Evolutionary conservation across 2,113 vertebrate species (phyloP), one percentile per base, ranked within the genome.

Genomic region (Dolichotis patagonum): DNA sequence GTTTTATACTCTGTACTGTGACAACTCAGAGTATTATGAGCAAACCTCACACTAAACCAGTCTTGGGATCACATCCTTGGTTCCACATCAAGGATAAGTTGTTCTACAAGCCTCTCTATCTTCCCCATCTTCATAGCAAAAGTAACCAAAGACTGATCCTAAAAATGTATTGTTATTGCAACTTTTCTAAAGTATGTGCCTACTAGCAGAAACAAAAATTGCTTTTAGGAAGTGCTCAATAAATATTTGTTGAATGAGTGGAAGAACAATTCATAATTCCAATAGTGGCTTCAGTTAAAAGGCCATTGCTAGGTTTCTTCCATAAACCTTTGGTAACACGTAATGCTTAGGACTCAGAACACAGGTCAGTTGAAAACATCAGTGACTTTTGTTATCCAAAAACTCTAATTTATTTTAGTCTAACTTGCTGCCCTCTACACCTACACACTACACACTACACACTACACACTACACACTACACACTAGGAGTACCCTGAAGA

Each of bases 151-250:
- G 43, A 56, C 32, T 83, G 41, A 92, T 43, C 69, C 43, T n/a
- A 54, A 60, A 52, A 65, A 63, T 38, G 8, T 56, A 63, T 11
- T 38, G 7, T 85, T 32, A 63, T 20, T 56, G 41, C 2, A 41
- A n/a, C 71, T 95, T 82, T 94, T 67, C 80, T 85, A 71, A 82
- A 82, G 24, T 52, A 90, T 30, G 26, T 85, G 43, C 63, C 56
- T 73, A 41, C 32, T 38, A 84, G 28, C 32, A 90, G 52, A 97
- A 89, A 94, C 16, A 75, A 9, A 22, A 88, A 92, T 32, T 84
- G 19, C 58, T 93, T 95, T 35, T 75, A 95, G 75, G 35, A 69
- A 90, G 75, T 88, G 41, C 52, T 78, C 85, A 67, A 35, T 62
- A 86, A 86, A 43, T 49, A 86, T 13, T 32, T 81, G 28, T 20